Evolutionary conservation across 2,113 vertebrate species (phyloP).

Genomic region (Lathamus discolor): DNA sequence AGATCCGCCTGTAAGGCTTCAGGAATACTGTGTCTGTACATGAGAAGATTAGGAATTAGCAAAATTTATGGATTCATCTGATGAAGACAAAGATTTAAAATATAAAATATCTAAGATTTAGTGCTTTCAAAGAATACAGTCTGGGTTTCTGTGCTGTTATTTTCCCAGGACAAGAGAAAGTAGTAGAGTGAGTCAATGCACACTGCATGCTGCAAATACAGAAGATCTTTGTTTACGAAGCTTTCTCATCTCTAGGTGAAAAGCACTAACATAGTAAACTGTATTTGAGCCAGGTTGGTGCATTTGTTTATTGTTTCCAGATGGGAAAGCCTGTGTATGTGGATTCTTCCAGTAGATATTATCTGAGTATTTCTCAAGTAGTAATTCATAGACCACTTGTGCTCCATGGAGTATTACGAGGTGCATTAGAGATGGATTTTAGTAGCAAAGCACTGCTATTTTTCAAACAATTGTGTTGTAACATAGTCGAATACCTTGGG

Average conservation of each 20-base stretch:
- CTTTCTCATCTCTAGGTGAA: background rate
- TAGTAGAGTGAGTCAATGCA: background rate
- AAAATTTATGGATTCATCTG: background rate
- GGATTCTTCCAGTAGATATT: background rate
- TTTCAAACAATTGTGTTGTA: background rate
- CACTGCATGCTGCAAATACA: background rate
- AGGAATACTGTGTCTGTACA: background rate
- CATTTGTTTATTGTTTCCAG: background rate
- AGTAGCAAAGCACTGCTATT: background rate
- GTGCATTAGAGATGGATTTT: background rate
- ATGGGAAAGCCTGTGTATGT: background rate
- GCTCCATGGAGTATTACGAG: background rate
- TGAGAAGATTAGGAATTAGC: background rate
- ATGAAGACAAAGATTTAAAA: background rate
- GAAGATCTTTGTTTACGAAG: background rate
- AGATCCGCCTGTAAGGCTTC: background rate
- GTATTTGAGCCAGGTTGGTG: background rate
- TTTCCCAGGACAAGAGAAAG: background rate
- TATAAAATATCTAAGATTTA: background rate
- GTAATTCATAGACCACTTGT: background rate
- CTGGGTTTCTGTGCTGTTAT: background rate
- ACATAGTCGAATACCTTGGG: background rate
- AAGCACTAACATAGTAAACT: background rate
- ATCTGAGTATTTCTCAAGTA: background rate
- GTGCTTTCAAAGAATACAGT: background rate